Evolutionary conservation across 2,797 vertebrate genomes (phyloP).

Genomic region (Sebastes taczanowskii): DNA sequence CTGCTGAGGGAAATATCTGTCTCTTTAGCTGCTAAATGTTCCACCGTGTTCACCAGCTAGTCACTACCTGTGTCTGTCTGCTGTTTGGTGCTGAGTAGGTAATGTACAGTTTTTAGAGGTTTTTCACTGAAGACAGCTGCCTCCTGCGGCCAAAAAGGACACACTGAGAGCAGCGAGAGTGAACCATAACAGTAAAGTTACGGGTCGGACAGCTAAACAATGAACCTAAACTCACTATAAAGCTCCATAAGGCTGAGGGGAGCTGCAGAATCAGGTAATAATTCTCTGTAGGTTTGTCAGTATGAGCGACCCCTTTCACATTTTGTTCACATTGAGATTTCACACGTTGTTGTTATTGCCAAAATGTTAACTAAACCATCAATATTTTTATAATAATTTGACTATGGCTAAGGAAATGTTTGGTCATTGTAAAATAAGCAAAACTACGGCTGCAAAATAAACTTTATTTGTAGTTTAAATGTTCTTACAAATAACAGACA

Average conservation of each 20-base stretch:
- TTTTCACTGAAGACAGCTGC: background rate
- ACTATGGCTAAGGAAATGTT: background rate
- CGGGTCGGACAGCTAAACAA: background rate
- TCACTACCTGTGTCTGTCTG: background rate
- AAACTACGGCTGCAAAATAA: background rate
- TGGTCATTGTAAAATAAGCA: background rate
- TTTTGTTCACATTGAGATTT: background rate
- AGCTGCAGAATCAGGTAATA: background rate
- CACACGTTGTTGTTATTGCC: background rate
- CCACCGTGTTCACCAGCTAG: background rate
- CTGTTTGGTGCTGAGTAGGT: background rate
- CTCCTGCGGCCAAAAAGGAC: no score
- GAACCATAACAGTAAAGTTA: no score
- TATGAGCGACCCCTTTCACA: background rate
- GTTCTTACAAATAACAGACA: background rate
- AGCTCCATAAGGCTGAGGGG: background rate
- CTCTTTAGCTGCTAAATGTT: background rate
- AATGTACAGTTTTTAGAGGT: background rate
- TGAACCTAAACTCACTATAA: background rate
- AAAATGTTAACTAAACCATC: background rate
- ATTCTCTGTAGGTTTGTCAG: background rate
- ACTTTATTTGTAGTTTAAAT: background rate
- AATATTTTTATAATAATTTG: background rate
- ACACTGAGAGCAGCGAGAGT: no score
- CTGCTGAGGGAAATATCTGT: background rate